Evolutionary conservation across 2,888 invertebrate species (phyloP).

Genomic region (Nudaria mundana): DNA sequence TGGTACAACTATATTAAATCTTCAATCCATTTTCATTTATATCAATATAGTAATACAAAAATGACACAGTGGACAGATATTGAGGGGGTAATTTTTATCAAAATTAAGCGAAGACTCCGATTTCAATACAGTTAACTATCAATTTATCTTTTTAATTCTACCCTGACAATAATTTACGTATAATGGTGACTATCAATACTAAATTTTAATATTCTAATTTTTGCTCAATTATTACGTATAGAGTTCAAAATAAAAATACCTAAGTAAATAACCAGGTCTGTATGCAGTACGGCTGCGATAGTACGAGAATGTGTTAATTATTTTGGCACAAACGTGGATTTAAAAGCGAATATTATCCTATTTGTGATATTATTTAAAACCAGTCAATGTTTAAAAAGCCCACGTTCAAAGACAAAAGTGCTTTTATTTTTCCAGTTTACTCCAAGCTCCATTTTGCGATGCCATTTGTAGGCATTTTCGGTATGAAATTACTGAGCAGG

Average conservation of each 20-base stretch:
- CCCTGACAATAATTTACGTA: slow-evolving; percentile 95
- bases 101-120: slow-evolving; percentile 68
- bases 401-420: slow-evolving; percentile 20
- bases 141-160: slow-evolving; percentile 73
- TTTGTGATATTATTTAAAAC: slow-evolving; percentile 21
- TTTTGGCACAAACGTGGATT: slow-evolving; percentile 77
- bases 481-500: slow-evolving; percentile 36
- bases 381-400: slow-evolving; percentile 27
- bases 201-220: slow-evolving; percentile 65
- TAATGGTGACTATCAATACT: slow-evolving; percentile 85
- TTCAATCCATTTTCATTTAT: slow-evolving; percentile 42
- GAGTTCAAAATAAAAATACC: slow-evolving; percentile 41
- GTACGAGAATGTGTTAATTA: slow-evolving; percentile 45
- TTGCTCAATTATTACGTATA: slow-evolving; percentile 71
- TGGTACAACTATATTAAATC: slow-evolving; percentile 63
- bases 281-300: slow-evolving; percentile 36
- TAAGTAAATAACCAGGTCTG: slow-evolving; percentile 33
- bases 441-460: slow-evolving; percentile 26
- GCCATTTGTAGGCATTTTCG: slow-evolving; percentile 32
- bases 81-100: slow-evolving; percentile 63
- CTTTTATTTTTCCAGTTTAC: slow-evolving; percentile 29
- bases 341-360: slow-evolving; percentile 51
- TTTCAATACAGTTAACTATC: slow-evolving; percentile 64
- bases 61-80: slow-evolving; percentile 73
- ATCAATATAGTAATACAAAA: slow-evolving; percentile 40